Evolutionary conservation across 2,797 vertebrate genomes (phyloP), one percentile per base, ranked within the genome.

Genomic region (Gambelia wislizenii): DNA sequence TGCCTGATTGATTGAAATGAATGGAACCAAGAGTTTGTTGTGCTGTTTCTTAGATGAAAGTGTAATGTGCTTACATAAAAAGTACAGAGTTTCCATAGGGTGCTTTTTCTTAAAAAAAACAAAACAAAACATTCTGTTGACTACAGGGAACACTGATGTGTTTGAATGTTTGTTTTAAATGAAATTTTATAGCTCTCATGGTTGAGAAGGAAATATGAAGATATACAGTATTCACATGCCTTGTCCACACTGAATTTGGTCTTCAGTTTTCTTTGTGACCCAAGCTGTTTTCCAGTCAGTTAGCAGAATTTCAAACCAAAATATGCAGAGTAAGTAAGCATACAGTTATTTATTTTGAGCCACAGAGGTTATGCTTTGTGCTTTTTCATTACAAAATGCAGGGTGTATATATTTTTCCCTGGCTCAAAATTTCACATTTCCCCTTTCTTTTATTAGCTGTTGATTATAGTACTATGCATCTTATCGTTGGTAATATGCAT

Each of bases 361-460:
- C 2, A 77, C 33, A 54, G 76, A 54, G 78, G 27, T 39, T 18
- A 6, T 27, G 33, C 9, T 86, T 79, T 86, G 7, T 36, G n/a
- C 9, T 78, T 79, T 86, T 47, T 36, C 39, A 77, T 85, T 85
- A 85, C 70, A 44, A 76, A 76, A 76, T 77, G 39, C 30, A 85
- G 83, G 52, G 49, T 83, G 59, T 67, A n/a, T 13, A 30, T 6
- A 18, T 49, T 72, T 76, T 76, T n/a, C 2, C 22, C 18, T 6
- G 27, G 20, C 42, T 61, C 44, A 61, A 64, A 86, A 77, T 77
- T 59, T 33, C 61, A 77, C 44, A n/a, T 86, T 86, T 10, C n/a
- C 59, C 2, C 44, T 36, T 61, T 20, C 30, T 39, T 78, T 61
- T 64, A 36, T 67, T 64, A 49, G 10, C 18, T 36, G 20, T 49